Conservation (phyloP, 2,797 vertebrate genomes). For the Sus cebifrons region DNA sequence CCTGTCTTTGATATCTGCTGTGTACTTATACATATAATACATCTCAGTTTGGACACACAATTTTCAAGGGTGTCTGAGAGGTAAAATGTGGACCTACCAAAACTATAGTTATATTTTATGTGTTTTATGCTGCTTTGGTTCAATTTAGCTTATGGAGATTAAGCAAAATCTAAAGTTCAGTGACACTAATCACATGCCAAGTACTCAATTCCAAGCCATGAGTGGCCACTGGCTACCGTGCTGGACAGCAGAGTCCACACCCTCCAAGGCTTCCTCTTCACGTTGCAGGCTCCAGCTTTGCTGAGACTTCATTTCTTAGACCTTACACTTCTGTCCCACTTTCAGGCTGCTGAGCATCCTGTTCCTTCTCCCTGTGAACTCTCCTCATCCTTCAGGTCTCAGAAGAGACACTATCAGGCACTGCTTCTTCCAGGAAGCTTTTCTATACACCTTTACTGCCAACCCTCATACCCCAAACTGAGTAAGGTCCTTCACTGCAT, state of each 20-base stretch:
- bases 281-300: neutral
- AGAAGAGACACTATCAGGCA: neutral
- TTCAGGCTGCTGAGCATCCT: neutral
- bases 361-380: neutral
- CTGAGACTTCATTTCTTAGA: neutral
- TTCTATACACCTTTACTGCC: neutral
- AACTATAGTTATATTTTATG: neutral
- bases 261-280: neutral
- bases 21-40: neutral
- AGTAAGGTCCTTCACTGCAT: neutral
- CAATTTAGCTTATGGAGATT: constrained; percentile 23
- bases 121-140: neutral
- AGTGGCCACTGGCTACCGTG: too few species aligned
- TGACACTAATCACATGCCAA: neutral
- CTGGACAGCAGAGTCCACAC: neutral
- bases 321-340: neutral
- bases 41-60: neutral
- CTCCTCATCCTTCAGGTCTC: constrained; percentile 11
- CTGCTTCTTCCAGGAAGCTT: neutral
- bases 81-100: neutral
- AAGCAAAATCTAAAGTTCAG: neutral
- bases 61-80: constrained; percentile 37
- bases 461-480: neutral
- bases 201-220: neutral
- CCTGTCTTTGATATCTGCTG: constrained; percentile 7